These are phyloP conservation scores for Marmota flaviventris DNA, from an alignment of 2,113 vertebrate genomes.

Conservation along the genomic window DNA sequence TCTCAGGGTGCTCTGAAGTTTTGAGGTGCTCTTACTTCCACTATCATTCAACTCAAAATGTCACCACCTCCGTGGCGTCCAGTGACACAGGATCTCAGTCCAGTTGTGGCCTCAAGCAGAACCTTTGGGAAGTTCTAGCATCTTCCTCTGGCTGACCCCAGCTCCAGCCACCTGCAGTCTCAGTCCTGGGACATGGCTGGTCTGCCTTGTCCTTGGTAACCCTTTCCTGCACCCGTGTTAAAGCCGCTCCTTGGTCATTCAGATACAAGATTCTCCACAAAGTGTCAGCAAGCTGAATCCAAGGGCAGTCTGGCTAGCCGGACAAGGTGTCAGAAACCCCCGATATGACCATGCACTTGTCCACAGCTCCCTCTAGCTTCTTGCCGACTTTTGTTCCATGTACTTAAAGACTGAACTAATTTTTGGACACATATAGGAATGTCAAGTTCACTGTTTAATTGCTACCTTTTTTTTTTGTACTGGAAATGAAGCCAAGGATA, in stretches of 20 bases:
- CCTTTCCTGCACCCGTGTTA: too few species aligned
- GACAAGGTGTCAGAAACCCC: neutral
- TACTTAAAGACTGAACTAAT: neutral
- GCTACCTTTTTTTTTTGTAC: neutral
- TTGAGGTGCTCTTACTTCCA: neutral
- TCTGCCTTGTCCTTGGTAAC: neutral
- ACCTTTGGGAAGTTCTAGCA: neutral
- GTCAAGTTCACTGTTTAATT: accelerated
- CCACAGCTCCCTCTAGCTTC: neutral
- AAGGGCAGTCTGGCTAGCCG: too few species aligned
- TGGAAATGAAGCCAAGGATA: neutral
- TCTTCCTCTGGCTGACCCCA: neutral
- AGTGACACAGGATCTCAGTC: too few species aligned
- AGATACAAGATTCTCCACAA: neutral
- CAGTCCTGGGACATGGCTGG: neutral
- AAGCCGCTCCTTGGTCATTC: too few species aligned
- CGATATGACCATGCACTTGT: too few species aligned
- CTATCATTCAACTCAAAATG: neutral
- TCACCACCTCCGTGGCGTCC: too few species aligned
- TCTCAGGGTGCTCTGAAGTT: neutral
- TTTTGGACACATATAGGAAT: too few species aligned
- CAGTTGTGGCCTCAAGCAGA: too few species aligned
- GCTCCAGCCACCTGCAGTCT: neutral
- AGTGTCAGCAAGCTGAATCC: neutral
- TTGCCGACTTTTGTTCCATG: neutral